phyloP scores from a whole-genome alignment of 1,140 invertebrate species.

The Telenomus remus region DNA sequence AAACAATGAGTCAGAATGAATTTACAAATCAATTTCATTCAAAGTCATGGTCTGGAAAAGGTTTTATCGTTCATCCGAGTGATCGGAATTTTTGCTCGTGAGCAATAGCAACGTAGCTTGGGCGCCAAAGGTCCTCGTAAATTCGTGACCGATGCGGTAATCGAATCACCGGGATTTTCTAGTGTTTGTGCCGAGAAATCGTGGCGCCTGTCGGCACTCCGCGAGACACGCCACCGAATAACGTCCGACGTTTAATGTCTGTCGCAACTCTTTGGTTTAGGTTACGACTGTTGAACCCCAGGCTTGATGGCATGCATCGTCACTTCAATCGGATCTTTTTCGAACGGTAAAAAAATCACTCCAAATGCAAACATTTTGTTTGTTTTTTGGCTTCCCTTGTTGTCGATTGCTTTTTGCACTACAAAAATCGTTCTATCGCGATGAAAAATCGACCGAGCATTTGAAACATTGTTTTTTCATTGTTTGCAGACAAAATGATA shows the following conservation, averaged over 20 bases:
- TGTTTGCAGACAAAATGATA: too few relatives aligned
- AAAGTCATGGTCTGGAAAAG: slow-evolving; percentile 56
- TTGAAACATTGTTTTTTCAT: too few relatives aligned
- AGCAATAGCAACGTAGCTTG: slow-evolving; percentile 50
- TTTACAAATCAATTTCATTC: slow-evolving; percentile 60
- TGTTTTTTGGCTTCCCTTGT: not conserved
- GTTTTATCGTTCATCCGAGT: slow-evolving; percentile 59
- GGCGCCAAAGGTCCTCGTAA: slow-evolving; percentile 61
- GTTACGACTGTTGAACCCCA: slow-evolving; percentile 54
- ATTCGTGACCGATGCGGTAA: slow-evolving; percentile 61
- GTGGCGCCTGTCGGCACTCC: slow-evolving; percentile 57
- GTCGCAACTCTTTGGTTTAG: slow-evolving; percentile 51
- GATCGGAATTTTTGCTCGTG: slow-evolving; percentile 57
- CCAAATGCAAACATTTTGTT: slow-evolving; percentile 3
- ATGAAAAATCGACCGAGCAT: too few relatives aligned
- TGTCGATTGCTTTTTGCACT: not conserved
- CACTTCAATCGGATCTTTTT: slow-evolving; percentile 43
- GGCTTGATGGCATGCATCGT: slow-evolving; percentile 51
- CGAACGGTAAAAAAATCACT: slow-evolving; percentile 24
- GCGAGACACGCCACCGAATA: slow-evolving; percentile 53
- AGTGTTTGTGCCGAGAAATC: slow-evolving; percentile 57
- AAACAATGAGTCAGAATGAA: slow-evolving; percentile 56
- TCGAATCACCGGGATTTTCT: slow-evolving; percentile 59
- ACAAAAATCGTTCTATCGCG: too few relatives aligned
- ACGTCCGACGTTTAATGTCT: slow-evolving; percentile 56